Percentiles rank a stretch among this genome's conserved stretches.
phyloP scores from a whole-genome alignment of 2,888 invertebrate species.

The Andrena praecox region DNA sequence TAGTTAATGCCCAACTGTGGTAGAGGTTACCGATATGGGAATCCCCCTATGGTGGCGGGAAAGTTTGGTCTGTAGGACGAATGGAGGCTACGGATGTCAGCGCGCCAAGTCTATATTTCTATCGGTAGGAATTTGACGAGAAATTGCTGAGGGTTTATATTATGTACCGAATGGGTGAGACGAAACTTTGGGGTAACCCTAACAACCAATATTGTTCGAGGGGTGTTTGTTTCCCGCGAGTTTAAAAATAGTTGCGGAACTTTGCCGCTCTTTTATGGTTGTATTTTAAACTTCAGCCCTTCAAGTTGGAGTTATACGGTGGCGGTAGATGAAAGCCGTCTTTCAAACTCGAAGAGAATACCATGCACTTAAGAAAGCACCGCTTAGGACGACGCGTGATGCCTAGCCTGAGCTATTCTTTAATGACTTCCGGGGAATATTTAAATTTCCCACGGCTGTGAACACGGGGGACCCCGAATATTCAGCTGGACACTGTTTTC shows the following conservation, averaged over 20 bases:
- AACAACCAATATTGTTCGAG: slow-evolving; percentile 46
- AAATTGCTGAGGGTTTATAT: not conserved
- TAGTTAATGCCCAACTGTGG: no score
- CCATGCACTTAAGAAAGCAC: slow-evolving; percentile 6
- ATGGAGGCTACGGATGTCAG: no score
- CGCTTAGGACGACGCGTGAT: slow-evolving; percentile 10
- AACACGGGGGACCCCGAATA: not conserved
- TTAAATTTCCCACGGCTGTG: not conserved
- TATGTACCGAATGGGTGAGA: not conserved
- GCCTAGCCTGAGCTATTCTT: slow-evolving; percentile 22
- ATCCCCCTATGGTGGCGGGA: no score
- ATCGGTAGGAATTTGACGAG: slow-evolving; percentile 9
- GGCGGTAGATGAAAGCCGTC: slow-evolving; percentile 14
- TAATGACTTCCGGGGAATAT: slow-evolving; percentile 34
- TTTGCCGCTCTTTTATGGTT: slow-evolving; percentile 16
- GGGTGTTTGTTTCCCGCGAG: not conserved
- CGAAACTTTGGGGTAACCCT: slow-evolving; percentile 23
- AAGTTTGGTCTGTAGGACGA: no score
- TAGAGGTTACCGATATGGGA: no score
- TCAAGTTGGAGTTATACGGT: slow-evolving; percentile 14
- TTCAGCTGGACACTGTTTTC: not conserved
- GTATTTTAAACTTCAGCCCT: slow-evolving; percentile 36
- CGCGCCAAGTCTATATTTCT: not conserved
- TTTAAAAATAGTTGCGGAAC: slow-evolving; percentile 24
- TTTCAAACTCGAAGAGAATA: slow-evolving; percentile 34